Conservation (phyloP, 2,888 invertebrate genomes). For the Lasius platythorax region DNA sequence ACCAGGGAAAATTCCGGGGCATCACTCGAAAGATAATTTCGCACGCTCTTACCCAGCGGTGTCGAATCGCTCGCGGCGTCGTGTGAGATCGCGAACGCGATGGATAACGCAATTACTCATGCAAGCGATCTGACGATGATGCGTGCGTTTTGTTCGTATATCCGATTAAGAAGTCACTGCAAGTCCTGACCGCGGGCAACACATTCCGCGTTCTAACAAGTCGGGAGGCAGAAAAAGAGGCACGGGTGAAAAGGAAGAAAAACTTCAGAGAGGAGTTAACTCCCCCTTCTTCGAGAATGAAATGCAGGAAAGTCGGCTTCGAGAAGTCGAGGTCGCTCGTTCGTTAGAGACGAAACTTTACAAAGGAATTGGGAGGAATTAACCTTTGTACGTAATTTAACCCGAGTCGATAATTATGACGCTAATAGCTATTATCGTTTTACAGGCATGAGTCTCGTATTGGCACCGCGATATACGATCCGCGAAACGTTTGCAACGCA, state of each 20-base stretch:
- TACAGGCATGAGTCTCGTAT: constrained; percentile 17
- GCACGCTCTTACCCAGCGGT: constrained; percentile 27
- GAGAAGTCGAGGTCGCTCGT: constrained; percentile 46
- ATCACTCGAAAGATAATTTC: constrained; percentile 18
- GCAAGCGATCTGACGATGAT: constrained; percentile 51
- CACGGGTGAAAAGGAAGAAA: neutral
- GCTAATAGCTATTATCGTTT: constrained; percentile 60
- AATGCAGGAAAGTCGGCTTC: constrained; percentile 31
- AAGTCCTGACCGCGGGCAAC: constrained; percentile 28
- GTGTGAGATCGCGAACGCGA: constrained; percentile 44
- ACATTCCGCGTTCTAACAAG: constrained; percentile 49
- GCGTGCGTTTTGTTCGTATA: constrained; percentile 41
- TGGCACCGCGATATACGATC: constrained; percentile 4
- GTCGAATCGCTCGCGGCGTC: constrained; percentile 44
- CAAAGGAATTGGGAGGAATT: constrained; percentile 26
- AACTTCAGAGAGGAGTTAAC: neutral
- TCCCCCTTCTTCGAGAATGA: neutral
- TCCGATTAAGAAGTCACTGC: constrained; percentile 66
- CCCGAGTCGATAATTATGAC: constrained; percentile 59
- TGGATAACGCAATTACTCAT: constrained; percentile 54
- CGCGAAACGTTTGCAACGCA: neutral
- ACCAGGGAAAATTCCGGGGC: neutral
- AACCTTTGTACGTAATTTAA: constrained; percentile 23
- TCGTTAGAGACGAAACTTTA: constrained; percentile 19
- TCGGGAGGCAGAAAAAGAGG: constrained; percentile 1